Percentiles rank a stretch among this genome's conserved stretches.
Conservation (phyloP, 2,888 invertebrate genomes). For the Scrobipalpa atriplicella region DNA sequence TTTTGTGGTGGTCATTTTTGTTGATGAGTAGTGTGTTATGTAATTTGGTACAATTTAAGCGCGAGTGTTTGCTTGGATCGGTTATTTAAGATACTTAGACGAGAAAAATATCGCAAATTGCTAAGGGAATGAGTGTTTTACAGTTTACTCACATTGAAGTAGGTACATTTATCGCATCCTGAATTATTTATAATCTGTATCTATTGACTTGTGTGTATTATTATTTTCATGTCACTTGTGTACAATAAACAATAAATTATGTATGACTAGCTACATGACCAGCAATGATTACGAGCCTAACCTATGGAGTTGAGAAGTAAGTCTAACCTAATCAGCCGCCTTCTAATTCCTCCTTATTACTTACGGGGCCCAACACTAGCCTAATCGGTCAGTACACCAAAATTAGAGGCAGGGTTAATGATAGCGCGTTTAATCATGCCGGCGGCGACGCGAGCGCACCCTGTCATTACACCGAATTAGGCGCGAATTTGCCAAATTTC, state of each 20-base stretch:
- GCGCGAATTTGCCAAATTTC: constrained; percentile 57
- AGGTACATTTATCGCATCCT: no score
- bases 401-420: constrained; percentile 18
- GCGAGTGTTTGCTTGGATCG: neutral
- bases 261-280: no score
- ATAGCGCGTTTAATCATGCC: constrained; percentile 14
- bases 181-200: no score
- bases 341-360: neutral
- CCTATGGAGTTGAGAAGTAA: no score
- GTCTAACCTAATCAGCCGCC: neutral
- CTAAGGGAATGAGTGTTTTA: no score
- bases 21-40: neutral
- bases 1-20: neutral
- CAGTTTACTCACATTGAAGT: no score
- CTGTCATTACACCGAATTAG: constrained; percentile 38
- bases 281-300: no score
- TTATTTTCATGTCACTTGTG: no score
- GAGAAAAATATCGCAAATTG: no score
- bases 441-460: constrained; percentile 8
- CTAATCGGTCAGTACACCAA: constrained; percentile 7
- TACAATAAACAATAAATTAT: no score
- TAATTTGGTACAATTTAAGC: neutral
- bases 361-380: neutral
- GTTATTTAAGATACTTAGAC: no score
- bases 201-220: no score